phyloP scores from a whole-genome alignment of 1,140 invertebrate genomes.

The Acromyrmex echinatior region DNA sequence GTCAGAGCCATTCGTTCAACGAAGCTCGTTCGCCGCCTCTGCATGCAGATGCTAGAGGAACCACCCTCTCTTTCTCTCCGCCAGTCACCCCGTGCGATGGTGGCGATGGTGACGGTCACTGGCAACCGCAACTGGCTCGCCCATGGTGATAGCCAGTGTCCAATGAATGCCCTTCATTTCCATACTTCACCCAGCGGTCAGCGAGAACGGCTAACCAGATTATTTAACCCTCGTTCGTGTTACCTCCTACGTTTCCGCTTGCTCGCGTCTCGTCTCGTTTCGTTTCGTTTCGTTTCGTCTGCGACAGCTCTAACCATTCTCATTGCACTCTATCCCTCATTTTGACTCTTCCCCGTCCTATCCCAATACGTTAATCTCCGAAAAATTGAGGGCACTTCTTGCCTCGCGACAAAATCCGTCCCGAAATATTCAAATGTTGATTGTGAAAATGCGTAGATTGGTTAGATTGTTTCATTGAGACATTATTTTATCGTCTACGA shows the following conservation, averaged over 20 bases:
- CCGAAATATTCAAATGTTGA: background rate
- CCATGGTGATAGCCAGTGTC: constrained; percentile 71
- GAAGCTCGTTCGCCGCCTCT: constrained; percentile 43
- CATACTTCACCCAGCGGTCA: constrained; percentile 84
- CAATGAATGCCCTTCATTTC: constrained; percentile 86
- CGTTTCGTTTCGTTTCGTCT: constrained; percentile 27
- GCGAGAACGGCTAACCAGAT: constrained; percentile 84
- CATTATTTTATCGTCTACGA: background rate
- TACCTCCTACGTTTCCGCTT: constrained; percentile 35
- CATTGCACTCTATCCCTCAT: background rate
- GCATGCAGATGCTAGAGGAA: constrained; percentile 75
- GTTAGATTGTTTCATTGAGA: background rate
- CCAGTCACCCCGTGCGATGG: background rate
- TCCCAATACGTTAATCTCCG: constrained; percentile 35
- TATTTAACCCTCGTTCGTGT: constrained; percentile 82
- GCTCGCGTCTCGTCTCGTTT: constrained; percentile 20
- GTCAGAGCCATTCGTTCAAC: constrained; percentile 72
- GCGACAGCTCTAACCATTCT: background rate
- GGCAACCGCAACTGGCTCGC: constrained; percentile 32
- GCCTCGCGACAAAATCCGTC: constrained; percentile 2
- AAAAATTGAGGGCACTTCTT: constrained; percentile 40
- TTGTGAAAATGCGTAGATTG: background rate
- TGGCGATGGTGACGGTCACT: constrained; percentile 18
- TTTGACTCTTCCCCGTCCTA: constrained; percentile 5
- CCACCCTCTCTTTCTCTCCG: constrained; percentile 66